These are phyloP conservation scores for Anticlea derivata DNA, from an alignment of 2,888 invertebrate genomes.

Conservation along the genomic window DNA sequence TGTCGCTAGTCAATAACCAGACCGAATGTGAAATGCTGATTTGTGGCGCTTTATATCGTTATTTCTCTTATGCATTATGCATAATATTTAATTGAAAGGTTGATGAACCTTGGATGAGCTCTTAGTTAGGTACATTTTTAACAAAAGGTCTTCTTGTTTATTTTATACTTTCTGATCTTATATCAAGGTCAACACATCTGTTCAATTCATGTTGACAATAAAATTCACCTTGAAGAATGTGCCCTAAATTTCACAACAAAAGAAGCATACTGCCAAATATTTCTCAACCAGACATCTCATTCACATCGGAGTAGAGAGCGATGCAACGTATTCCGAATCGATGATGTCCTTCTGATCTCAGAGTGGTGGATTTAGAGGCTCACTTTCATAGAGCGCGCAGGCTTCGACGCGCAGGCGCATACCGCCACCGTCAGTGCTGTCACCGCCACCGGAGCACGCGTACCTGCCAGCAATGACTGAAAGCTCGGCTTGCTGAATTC, in stretches of 20 bases:
- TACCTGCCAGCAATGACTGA: conserved; percentile 38
- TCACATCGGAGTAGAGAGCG: conserved; percentile 4
- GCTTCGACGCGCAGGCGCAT: conserved; percentile 56
- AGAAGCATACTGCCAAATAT: conserved; percentile 5
- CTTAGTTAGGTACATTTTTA: conserved; percentile 1
- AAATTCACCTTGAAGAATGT: conserved; percentile 6
- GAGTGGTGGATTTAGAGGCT: conserved; percentile 32
- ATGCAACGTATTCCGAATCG: conserved; percentile 11
- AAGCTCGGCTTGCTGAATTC: conserved; percentile 42
- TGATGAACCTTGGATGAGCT: conserved; percentile 16
- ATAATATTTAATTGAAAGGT: conserved; percentile 37
- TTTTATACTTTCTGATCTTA: too few species aligned
- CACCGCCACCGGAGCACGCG: conserved; percentile 50
- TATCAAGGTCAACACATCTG: too few species aligned
- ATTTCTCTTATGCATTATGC: conserved; percentile 32
- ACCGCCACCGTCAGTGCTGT: conserved; percentile 52
- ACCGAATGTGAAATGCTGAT: conserved; percentile 12
- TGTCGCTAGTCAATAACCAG: conserved; percentile 4
- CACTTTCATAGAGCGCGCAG: conserved; percentile 55
- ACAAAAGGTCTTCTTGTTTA: too few species aligned
- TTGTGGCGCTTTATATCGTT: conserved; percentile 9
- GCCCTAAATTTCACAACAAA: conserved; percentile 4
- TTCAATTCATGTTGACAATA: too few species aligned
- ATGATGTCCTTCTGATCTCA: conserved; percentile 36
- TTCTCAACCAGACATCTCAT: conserved; percentile 11